Base-by-base conservation (phyloP, 2,888 invertebrate species). In the Cyclophora albipunctata region DNA sequence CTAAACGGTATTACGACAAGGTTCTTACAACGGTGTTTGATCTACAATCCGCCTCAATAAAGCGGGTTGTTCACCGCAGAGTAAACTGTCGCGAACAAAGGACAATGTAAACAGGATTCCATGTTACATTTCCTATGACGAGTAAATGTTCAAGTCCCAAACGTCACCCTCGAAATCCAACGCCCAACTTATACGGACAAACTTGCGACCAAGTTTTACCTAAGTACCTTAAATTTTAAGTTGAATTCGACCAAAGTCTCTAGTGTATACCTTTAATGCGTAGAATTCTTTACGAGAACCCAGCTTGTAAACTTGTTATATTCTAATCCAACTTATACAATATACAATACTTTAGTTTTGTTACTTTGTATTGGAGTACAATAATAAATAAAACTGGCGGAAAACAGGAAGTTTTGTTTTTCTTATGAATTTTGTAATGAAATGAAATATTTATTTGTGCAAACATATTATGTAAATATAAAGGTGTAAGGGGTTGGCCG, bases 141-240 rank as follows among this genome's bases (percentile, higher is more conserved):
- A 34, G 42, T 37, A 37, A 5, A 5, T 37, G 5, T 37, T 37
- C 60, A 64, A 70, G 64, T 67, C 63, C 54, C 45, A 50, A 47
- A 54, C 53, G 57, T 55, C 53, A 62, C 68, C 68, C 59, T 63
- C 50, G 67, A 68, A 72, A 76, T 76, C 68, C 62, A 55, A 64
- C 5, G 37, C 69, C 64, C 72, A 69, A 76, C 67, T 72, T 71
- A 73, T 69, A 76, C 70, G 58, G 46, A 55, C 60, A 58, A 81
- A 78, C 72, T 78, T 71, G 59, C 64, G 57, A 47, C 56, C 50
- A 82, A 84, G 75, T 82, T 76, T 70, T 58, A 68, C 62, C 67
- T 72, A 75, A 82, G 78, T 78, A 74, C 73, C 71, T 80, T 80
- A 81, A 82, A 82, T 77, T 83, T 81, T 78, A 82, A 83, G 79